Conservation (phyloP, 2,888 invertebrate genomes). For the Leucozona laternaria region DNA sequence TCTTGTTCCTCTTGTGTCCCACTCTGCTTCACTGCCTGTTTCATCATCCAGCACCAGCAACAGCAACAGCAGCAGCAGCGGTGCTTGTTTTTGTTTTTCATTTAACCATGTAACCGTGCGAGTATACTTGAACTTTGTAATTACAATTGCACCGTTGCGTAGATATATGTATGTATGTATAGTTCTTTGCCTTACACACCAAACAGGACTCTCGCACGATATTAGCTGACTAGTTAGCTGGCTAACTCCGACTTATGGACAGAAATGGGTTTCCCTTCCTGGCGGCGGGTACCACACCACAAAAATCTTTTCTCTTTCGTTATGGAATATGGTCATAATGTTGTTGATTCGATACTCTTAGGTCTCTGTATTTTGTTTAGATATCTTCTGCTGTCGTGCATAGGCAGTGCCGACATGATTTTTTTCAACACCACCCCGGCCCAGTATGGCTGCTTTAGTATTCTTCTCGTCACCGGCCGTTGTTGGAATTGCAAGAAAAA, state of each 20-base stretch:
- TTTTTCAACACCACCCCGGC: slow-evolving; percentile 33
- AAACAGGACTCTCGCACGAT: slow-evolving; percentile 63
- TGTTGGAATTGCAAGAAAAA: slow-evolving; percentile 61
- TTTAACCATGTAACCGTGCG: slow-evolving; percentile 67
- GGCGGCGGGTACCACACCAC: slow-evolving; percentile 44
- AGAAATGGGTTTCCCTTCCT: slow-evolving; percentile 60
- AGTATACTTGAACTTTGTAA: slow-evolving; percentile 72
- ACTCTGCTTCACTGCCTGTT: slow-evolving; percentile 60
- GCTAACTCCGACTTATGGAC: not conserved
- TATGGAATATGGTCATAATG: slow-evolving; percentile 32
- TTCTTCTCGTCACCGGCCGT: slow-evolving; percentile 56
- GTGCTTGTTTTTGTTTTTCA: slow-evolving; percentile 76
- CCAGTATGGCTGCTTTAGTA: slow-evolving; percentile 54
- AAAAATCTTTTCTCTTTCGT: slow-evolving; percentile 44
- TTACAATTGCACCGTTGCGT: slow-evolving; percentile 68
- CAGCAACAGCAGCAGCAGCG: slow-evolving; percentile 74
- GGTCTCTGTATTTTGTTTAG: slow-evolving; percentile 44
- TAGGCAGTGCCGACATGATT: slow-evolving; percentile 44
- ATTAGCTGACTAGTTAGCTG: not conserved
- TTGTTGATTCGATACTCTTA: not conserved
- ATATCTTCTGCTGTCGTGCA: slow-evolving; percentile 30
- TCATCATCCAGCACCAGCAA: slow-evolving; percentile 75
- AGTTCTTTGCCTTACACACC: slow-evolving; percentile 66
- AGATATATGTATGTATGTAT: not conserved
- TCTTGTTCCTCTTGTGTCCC: slow-evolving; percentile 77